Conservation (phyloP, 2,113 vertebrate genomes). For the Brienomyrus brachyistius region DNA sequence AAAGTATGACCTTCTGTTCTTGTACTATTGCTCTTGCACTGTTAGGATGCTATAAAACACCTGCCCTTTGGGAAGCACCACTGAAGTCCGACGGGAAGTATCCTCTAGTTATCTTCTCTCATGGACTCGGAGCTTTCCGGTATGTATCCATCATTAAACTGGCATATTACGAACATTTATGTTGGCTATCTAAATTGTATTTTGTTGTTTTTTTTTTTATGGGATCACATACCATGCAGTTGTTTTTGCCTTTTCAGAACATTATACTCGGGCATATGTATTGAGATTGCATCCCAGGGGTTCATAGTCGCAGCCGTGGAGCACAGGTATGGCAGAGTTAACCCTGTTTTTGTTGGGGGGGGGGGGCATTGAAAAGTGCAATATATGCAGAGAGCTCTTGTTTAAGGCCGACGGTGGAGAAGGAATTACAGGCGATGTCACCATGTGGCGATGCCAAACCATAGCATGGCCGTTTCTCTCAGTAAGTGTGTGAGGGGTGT, state of each 20-base stretch:
- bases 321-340: conserved; percentile 73
- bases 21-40: not conserved
- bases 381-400: not conserved
- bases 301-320: conserved; percentile 90
- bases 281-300: conserved; percentile 83
- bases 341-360: not conserved
- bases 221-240: not conserved
- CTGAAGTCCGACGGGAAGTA: conserved; percentile 75
- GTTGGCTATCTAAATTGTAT: not conserved
- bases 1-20: conserved; percentile 8
- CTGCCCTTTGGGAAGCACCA: conserved; percentile 75
- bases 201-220: not conserved
- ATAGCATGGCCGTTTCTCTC: conserved; percentile 39
- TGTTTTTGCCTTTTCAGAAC: conserved; percentile 61
- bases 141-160: conserved; percentile 37
- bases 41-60: conserved; percentile 75
- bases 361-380: not conserved
- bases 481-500: conserved; percentile 43
- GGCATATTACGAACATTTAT: not conserved
- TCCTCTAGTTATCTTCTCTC: conserved; percentile 86
- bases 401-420: conserved; percentile 1
- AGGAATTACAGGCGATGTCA: conserved; percentile 15
- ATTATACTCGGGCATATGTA: conserved; percentile 86
- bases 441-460: conserved; percentile 13
- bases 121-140: conserved; percentile 93